Percentiles rank a stretch among this genome's conserved stretches.
Conservation (phyloP, 1,140 invertebrate genomes). For the Drosophila bifasciata region DNA sequence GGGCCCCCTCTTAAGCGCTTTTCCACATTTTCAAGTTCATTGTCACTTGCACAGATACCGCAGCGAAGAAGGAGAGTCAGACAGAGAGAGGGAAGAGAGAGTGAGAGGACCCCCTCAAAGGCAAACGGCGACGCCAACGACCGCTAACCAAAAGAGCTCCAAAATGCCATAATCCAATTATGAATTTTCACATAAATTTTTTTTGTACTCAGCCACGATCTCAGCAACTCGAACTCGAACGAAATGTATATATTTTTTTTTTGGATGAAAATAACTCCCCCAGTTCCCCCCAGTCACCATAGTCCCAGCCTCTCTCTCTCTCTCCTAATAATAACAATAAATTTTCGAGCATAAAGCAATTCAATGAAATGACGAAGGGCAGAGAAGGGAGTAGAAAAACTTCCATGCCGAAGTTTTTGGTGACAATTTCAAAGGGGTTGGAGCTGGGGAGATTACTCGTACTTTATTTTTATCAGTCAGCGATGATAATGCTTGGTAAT, state of each 20-base stretch:
- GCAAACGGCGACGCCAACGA: conserved; percentile 46
- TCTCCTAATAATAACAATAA: conserved; percentile 75
- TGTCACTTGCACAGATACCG: conserved; percentile 53
- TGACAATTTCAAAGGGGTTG: conserved; percentile 34
- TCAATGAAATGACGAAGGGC: conserved; percentile 64
- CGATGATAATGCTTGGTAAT: conserved; percentile 51
- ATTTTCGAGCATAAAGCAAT: conserved; percentile 72
- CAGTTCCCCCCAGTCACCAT: conserved; percentile 4
- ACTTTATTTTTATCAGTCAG: conserved; percentile 54
- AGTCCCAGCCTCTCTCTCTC: conserved; percentile 2
- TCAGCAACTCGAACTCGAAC: too few relatives aligned
- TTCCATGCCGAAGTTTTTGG: conserved; percentile 20
- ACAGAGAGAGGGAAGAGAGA: neutral
- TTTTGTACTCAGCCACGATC: conserved; percentile 55
- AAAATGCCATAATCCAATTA: conserved; percentile 80
- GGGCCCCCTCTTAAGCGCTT: conserved; percentile 33
- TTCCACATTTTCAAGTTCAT: conserved; percentile 75
- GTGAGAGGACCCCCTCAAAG: conserved; percentile 56
- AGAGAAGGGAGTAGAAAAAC: conserved; percentile 32
- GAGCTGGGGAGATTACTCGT: conserved; percentile 21
- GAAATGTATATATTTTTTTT: conserved; percentile 44
- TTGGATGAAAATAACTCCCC: conserved; percentile 48
- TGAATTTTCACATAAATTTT: conserved; percentile 81
- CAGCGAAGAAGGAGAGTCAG: neutral
- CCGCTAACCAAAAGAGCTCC: conserved; percentile 64